These are phyloP conservation scores for Onychostruthus taczanowskii DNA, from an alignment of 2,113 vertebrate species.

Conservation along the genomic window DNA sequence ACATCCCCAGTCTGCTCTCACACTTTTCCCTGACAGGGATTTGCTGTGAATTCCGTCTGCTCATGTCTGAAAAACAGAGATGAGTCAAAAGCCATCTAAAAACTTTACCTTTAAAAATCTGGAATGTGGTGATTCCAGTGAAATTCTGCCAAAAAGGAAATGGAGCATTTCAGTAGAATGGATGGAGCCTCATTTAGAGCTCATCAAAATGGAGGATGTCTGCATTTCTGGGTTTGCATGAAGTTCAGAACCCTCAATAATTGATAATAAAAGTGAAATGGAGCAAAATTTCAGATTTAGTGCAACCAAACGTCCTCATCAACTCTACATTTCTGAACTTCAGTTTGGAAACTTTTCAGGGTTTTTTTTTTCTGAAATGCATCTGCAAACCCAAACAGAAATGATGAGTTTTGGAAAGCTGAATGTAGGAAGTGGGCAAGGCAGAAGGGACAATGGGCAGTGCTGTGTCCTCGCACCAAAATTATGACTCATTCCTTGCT, in stretches of 20 bases:
- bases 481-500: neutral
- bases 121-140: neutral
- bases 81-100: neutral
- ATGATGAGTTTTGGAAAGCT: neutral
- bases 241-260: neutral
- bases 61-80: neutral
- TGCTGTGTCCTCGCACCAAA: neutral
- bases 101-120: neutral
- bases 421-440: neutral
- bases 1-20: neutral
- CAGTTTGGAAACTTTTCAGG: constrained; percentile 1
- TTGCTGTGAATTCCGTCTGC: neutral
- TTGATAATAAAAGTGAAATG: neutral
- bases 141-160: neutral
- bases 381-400: neutral
- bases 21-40: neutral
- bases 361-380: neutral
- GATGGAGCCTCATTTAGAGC: neutral
- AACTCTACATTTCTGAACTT: neutral
- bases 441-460: neutral
- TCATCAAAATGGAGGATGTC: neutral
- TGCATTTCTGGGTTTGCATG: neutral
- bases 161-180: neutral
- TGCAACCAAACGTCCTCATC: neutral
- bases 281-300: neutral